Evolutionary conservation across 1,140 invertebrate species (phyloP), one percentile per base, ranked within the genome.

Genomic region (Condylostylus longicornis): DNA sequence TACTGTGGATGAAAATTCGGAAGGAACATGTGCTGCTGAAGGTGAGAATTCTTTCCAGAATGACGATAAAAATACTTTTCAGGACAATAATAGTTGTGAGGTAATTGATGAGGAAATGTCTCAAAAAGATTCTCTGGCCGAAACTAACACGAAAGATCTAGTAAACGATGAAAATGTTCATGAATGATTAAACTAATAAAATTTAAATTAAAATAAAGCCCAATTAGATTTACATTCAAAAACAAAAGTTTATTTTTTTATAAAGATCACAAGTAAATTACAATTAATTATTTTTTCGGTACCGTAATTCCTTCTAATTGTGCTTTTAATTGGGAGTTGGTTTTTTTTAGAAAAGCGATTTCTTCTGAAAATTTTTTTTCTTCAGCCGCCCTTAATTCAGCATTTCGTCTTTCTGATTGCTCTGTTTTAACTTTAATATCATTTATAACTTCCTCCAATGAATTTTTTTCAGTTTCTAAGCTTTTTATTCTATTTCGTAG

Each of bases 291-390:
- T 63, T 89, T 90, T 62, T 88, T 90, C 12, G 85, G 83, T 34
- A 83, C 82, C 47, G 89, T 87, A 44, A 91, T 88, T 49, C 84
- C 84, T 69, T 93, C 87, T 32, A 93, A 63, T 69, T 90, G 87
- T 23, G 81, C 75, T 72, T 94, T 94, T 10, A 96, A 64, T 60
- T 95, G 90, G 47, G 82, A 74, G 61, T 94, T 95, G 6, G 89
- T 91, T 59, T 88, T 83, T 64, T 90, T 94, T 18, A 94, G 66
- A 49, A 89, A 88, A 27, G 82, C 68, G 29, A 93, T 77, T 62
- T 95, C 89, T 56, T 96, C 89, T 12, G 75, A 74, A 50, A 93
- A 85, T 54, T 88, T 83, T 58, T 88, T 86, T 56, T 90, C 83
- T 55, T 93, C 84, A 0, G 87, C 83, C 38, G 80, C 72, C 14